Percentiles rank a stretch among this genome's conserved stretches.
Evolutionary conservation across 2,888 invertebrate species (phyloP).

Genomic region (Hirudinaria manillensis): DNA sequence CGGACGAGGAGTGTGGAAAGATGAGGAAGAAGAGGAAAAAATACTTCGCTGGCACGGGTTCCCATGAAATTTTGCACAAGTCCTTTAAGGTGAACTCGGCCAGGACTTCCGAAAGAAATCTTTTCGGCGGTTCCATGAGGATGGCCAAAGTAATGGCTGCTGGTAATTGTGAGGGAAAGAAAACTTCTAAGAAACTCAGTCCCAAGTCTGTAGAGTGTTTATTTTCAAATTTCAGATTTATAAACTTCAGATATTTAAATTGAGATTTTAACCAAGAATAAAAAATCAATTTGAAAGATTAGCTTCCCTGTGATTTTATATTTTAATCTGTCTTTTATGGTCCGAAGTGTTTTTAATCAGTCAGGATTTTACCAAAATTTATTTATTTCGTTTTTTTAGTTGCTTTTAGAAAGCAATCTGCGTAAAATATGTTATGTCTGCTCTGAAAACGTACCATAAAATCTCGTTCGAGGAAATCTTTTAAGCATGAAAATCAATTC

Average conservation of each 20-base stretch:
- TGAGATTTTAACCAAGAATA: too few species aligned
- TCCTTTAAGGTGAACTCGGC: not conserved
- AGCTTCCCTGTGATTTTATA: too few species aligned
- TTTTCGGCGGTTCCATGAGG: slow-evolving; percentile 24
- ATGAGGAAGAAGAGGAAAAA: not conserved
- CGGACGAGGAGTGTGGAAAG: not conserved
- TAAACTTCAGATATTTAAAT: too few species aligned
- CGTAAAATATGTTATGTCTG: too few species aligned
- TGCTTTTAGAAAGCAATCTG: not conserved
- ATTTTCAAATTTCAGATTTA: not conserved
- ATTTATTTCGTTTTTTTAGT: not conserved
- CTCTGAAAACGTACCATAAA: too few species aligned
- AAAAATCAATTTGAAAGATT: too few species aligned
- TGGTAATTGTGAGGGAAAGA: not conserved
- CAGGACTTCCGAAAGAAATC: not conserved
- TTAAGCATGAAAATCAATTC: too few species aligned
- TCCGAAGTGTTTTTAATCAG: too few species aligned
- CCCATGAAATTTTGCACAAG: not conserved
- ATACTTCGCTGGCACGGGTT: not conserved
- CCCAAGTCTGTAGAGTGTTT: not conserved
- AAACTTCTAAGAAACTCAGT: not conserved
- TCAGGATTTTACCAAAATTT: too few species aligned
- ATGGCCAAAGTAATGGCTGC: slow-evolving; percentile 2
- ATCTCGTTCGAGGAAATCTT: too few species aligned
- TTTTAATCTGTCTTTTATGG: too few species aligned